A percentile compares a stretch with the other conserved stretches of the same genome.
These are phyloP conservation scores for Aplidium turbinatum DNA, from an alignment of 23 tunicate species.

Conservation along the genomic window DNA sequence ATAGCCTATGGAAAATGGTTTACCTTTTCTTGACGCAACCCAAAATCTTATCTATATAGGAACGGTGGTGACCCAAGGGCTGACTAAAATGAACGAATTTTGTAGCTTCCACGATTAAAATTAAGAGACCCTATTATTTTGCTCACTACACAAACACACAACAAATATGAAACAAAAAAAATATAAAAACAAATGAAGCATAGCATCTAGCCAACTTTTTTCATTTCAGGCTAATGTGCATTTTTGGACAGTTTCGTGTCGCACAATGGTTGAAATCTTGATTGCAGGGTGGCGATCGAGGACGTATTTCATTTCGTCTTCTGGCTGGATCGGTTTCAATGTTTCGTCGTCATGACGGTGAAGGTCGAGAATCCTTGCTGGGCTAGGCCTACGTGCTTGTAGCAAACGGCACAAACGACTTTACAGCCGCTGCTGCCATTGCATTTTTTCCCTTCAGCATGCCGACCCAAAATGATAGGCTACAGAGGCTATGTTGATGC, in stretches of 20 bases:
- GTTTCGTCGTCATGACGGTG: not conserved
- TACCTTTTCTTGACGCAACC: not conserved
- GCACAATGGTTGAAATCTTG: constrained; percentile 2
- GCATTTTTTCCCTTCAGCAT: not conserved
- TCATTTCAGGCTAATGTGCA: not conserved
- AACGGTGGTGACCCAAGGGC: constrained; percentile 1
- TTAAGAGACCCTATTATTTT: not conserved
- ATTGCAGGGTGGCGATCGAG: too few species aligned
- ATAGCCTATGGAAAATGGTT: too few species aligned
- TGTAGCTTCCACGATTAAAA: not conserved
- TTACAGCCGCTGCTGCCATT: constrained; percentile 4
- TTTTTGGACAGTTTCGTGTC: not conserved
- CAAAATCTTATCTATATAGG: not conserved
- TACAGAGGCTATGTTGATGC: not conserved
- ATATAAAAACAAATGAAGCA: not conserved
- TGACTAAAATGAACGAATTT: not conserved
- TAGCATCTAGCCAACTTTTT: not conserved
- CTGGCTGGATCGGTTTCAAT: not conserved
- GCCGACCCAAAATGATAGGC: not conserved
- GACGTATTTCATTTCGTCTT: not conserved
- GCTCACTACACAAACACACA: not conserved
- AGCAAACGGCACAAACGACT: constrained; percentile 1
- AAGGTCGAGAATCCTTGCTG: not conserved
- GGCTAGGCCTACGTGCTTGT: not conserved
- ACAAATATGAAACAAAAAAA: not conserved